Percentiles rank a stretch among this genome's conserved stretches.
phyloP scores from a whole-genome alignment of 2,113 vertebrate genomes.

The Hypocryptadius cinnamomeus region DNA sequence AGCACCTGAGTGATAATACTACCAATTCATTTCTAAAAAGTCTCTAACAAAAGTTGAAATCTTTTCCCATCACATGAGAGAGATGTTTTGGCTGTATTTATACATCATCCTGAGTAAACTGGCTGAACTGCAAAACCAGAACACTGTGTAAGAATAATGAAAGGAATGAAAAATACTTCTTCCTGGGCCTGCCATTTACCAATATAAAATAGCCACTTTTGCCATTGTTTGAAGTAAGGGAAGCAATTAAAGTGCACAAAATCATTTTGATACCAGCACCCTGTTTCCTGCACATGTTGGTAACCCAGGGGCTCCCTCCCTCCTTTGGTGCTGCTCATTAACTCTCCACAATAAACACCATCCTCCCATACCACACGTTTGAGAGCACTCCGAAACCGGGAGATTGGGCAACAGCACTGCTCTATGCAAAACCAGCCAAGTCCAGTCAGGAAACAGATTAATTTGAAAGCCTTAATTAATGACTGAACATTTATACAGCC shows the following conservation, averaged over 20 bases:
- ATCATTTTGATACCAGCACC: not conserved
- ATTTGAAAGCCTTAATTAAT: conserved; percentile 59
- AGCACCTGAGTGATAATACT: not conserved
- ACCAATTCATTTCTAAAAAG: not conserved
- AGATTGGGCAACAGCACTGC: not conserved
- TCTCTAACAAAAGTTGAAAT: not conserved
- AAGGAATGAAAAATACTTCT: not conserved
- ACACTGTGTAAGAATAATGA: not conserved
- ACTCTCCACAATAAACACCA: not conserved
- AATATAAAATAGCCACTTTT: not conserved
- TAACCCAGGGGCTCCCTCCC: not conserved
- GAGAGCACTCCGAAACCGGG: not conserved
- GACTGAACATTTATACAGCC: conserved; percentile 49
- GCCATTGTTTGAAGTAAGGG: not conserved
- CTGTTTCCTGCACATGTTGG: not conserved
- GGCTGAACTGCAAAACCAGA: not conserved
- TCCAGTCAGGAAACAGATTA: conserved; percentile 62
- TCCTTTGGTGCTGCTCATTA: not conserved
- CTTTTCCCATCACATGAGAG: not conserved
- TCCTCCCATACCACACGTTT: not conserved
- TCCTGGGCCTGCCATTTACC: not conserved
- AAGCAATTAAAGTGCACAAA: not conserved
- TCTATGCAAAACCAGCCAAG: conserved; percentile 44
- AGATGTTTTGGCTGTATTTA: not conserved
- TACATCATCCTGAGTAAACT: not conserved